These are phyloP conservation scores for Hesperia comma DNA, from an alignment of 2,888 invertebrate genomes.

Conservation along the genomic window DNA sequence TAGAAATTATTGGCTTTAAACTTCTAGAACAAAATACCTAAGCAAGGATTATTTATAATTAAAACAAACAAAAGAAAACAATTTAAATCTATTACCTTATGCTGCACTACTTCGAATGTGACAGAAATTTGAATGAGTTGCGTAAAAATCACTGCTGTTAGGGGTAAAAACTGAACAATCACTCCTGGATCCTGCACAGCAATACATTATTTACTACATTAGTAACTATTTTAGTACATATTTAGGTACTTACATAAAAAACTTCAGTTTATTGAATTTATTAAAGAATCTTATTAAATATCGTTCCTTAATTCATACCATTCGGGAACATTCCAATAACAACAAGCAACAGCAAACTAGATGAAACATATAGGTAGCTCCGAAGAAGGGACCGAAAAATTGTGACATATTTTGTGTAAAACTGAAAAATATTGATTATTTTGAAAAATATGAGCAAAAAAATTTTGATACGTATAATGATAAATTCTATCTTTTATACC, in stretches of 20 bases:
- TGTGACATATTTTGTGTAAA: conserved; percentile 32
- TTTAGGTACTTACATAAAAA: no score
- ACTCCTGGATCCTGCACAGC: conserved; percentile 38
- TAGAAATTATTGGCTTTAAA: no score
- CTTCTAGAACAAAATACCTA: no score
- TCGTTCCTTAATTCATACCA: conserved; percentile 35
- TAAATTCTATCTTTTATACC: conserved; percentile 11
- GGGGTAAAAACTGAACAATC: conserved; percentile 40
- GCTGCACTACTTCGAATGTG: conserved; percentile 49
- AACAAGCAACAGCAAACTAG: conserved; percentile 42
- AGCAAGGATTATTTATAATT: no score
- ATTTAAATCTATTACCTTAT: conserved; percentile 43
- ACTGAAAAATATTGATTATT: conserved; percentile 25
- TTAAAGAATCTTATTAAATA: neutral
- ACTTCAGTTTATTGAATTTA: no score
- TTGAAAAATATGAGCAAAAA: neutral
- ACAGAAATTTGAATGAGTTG: conserved; percentile 52
- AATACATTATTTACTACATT: no score
- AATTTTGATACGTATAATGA: neutral
- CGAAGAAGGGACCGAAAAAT: conserved; percentile 40
- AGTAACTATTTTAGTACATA: no score
- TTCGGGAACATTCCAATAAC: conserved; percentile 39
- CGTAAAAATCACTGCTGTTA: conserved; percentile 46
- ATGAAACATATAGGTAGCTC: conserved; percentile 38
- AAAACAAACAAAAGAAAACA: no score